These are phyloP conservation scores for Gorsachius goisagi DNA, from an alignment of 2,113 vertebrate species.

Conservation along the genomic window DNA sequence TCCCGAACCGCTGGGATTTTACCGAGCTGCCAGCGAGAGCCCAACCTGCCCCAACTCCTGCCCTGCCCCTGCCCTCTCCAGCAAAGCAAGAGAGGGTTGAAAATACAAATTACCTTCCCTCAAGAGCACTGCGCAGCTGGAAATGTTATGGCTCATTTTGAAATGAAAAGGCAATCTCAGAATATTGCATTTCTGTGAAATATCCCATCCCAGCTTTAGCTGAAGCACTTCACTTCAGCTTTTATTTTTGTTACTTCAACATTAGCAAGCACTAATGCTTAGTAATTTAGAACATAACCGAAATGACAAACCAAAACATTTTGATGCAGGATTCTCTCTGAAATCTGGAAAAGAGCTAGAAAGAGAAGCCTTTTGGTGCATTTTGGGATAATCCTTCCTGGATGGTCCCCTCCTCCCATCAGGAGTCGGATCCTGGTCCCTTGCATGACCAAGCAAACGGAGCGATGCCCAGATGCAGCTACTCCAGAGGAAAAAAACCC, in stretches of 20 bases:
- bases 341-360: not conserved
- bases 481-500: not conserved
- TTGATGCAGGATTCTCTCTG: not conserved
- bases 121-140: not conserved
- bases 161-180: conserved; percentile 44
- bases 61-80: not conserved
- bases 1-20: rapidly evolving
- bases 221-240: not conserved
- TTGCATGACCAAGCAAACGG: not conserved
- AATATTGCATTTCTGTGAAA: conserved; percentile 29
- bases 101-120: not conserved
- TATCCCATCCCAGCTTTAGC: not conserved
- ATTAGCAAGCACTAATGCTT: conserved; percentile 5
- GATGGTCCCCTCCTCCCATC: not conserved
- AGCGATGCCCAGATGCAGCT: not conserved
- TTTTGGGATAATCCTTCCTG: not conserved
- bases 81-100: not conserved
- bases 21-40: not conserved
- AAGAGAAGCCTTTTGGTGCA: not conserved
- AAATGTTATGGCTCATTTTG: conserved; percentile 14
- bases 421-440: not conserved
- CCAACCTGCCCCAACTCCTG: not conserved
- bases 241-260: not conserved
- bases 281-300: not conserved
- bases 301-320: not conserved